Conservation (phyloP, 2,113 vertebrate species). For the Pseudorectes ferrugineus region DNA sequence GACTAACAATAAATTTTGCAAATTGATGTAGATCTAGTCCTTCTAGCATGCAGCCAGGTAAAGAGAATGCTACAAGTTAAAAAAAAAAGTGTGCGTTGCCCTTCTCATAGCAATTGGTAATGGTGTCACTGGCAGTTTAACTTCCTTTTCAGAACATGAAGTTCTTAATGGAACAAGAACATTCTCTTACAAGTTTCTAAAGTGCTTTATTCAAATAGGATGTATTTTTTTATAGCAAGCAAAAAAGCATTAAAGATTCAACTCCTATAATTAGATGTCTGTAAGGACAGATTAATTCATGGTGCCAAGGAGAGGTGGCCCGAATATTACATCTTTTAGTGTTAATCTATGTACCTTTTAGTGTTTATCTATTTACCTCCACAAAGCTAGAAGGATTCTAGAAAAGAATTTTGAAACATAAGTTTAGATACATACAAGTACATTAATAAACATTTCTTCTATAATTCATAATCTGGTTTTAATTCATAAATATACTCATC, state of each 20-base stretch:
- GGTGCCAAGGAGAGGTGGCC: background rate
- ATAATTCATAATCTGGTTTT: background rate
- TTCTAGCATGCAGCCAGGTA: background rate
- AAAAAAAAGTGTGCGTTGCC: background rate
- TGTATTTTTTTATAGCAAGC: background rate
- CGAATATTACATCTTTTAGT: background rate
- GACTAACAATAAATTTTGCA: background rate
- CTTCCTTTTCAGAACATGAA: background rate
- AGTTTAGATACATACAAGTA: background rate
- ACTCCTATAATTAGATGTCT: background rate
- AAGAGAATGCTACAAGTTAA: background rate
- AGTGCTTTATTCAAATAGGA: background rate
- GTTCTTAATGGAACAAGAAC: background rate
- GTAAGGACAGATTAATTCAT: background rate
- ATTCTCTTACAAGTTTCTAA: background rate
- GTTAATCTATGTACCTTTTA: background rate
- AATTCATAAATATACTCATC: background rate
- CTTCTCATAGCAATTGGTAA: background rate
- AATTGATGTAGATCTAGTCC: background rate
- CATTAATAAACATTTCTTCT: background rate
- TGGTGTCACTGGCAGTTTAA: background rate
- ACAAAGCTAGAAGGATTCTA: background rate
- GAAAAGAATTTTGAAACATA: background rate
- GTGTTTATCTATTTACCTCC: too few species aligned
- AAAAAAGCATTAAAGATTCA: background rate